Base-by-base conservation (phyloP, 1,140 invertebrate species). In the Cotesia typhae region DNA sequence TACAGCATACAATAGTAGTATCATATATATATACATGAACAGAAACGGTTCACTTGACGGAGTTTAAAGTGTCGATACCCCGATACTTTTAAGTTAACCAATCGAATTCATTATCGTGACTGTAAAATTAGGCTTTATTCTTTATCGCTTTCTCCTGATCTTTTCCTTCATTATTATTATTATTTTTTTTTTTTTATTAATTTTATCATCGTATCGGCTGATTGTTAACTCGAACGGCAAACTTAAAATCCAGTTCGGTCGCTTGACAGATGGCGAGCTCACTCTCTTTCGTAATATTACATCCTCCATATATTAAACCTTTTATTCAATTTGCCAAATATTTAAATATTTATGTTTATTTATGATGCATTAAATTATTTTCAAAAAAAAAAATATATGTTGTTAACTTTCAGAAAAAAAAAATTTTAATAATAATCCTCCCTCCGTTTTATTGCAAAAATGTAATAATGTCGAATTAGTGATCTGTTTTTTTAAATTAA, bases 91-190 rank as follows among this genome's bases (percentile, higher is more conserved):
- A 28, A 28, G 28, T 28, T 4, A 66, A n/a, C 64, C 64, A 64
- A 57, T 72, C 28, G 64, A 72, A 72, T 72, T 72, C 53, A 67
- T 67, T 67, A 67, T 67, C 66, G 51, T 55, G 66, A 67, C 66
- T 67, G 53, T 28, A n/a, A 67, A 67, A 67, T 67, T 53, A 67
- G 52, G n/a, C 41, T 67, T 67, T 47, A 47, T 47, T 47, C 41
- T 47, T 47, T 47, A 47, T 47, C 41, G 41, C 41, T 47, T 47
- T 47, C 41, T 47, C 41, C 10, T 10, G 5, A 47, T 28, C 28
- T 28, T 28, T 28, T 28, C 28, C 28, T 28, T 28, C 28, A 28
- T 28, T 28, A 28, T 28, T 17, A 17, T 17, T 7, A 41, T 41
- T 41, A 7, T 41, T 14, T 14, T 14, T 14, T 14, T 14, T 41